These are phyloP conservation scores for Liopterus haemorrhoidalis DNA, from an alignment of 2,888 invertebrate genomes.

Conservation along the genomic window DNA sequence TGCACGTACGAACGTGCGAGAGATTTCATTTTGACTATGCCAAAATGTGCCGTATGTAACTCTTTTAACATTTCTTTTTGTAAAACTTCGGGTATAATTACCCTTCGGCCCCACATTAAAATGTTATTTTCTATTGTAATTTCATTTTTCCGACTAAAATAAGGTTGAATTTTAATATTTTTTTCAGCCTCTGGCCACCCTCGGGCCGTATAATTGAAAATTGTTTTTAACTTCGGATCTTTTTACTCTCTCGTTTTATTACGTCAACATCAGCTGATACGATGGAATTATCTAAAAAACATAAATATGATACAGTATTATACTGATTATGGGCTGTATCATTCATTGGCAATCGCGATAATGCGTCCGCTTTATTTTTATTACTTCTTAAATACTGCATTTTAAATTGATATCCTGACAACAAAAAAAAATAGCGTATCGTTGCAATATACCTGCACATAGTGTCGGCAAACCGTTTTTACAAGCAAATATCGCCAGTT, in stretches of 20 bases:
- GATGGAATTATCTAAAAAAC: slow-evolving; percentile 1
- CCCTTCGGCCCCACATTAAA: slow-evolving; percentile 4
- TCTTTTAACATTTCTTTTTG: slow-evolving; percentile 2
- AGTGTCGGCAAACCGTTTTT: not conserved
- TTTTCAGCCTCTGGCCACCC: slow-evolving; percentile 7
- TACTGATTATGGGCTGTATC: not conserved
- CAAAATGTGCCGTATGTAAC: slow-evolving; percentile 4
- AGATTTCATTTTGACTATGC: slow-evolving; percentile 5
- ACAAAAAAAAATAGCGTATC: slow-evolving; percentile 3
- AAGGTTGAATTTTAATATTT: slow-evolving; percentile 4
- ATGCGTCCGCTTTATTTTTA: slow-evolving; percentile 4
- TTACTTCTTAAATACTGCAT: not conserved
- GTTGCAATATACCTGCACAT: slow-evolving; percentile 3
- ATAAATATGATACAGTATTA: not conserved
- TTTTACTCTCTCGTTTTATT: not conserved
- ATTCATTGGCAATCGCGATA: slow-evolving; percentile 1
- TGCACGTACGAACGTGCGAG: slow-evolving; percentile 11
- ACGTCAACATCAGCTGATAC: slow-evolving; percentile 1
- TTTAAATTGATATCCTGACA: slow-evolving; percentile 4
- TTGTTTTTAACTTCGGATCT: not conserved
- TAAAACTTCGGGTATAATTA: not conserved
- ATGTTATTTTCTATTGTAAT: slow-evolving; percentile 2
- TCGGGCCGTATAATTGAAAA: not conserved
- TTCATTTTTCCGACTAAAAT: not conserved
- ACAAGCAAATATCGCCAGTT: not conserved